phyloP scores from a whole-genome alignment of 2,797 vertebrate species.

The Falco naumanni region DNA sequence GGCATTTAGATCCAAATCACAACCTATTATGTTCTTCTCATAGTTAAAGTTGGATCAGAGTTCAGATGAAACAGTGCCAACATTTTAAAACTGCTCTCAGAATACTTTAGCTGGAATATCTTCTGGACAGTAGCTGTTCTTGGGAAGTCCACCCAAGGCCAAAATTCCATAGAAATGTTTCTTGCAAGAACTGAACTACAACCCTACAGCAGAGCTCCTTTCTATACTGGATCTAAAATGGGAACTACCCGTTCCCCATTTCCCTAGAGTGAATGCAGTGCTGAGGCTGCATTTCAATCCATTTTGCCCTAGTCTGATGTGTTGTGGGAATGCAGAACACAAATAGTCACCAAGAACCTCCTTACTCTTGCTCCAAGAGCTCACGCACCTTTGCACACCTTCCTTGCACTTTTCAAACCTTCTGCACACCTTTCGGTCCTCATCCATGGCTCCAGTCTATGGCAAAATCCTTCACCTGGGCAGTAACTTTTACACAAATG shows the following conservation, averaged over 20 bases:
- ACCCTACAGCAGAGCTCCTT: neutral
- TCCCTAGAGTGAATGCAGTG: neutral
- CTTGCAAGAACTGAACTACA: neutral
- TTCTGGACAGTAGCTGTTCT: slow-evolving; percentile 19
- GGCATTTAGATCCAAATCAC: neutral
- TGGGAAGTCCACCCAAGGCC: neutral
- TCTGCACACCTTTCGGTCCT: neutral
- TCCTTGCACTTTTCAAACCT: neutral
- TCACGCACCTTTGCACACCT: neutral
- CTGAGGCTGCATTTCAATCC: neutral
- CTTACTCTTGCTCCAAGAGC: neutral
- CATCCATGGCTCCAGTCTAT: neutral
- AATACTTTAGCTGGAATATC: slow-evolving; percentile 19
- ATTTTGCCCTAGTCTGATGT: neutral
- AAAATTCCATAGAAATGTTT: slow-evolving; percentile 26
- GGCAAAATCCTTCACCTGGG: neutral
- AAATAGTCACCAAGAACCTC: neutral
- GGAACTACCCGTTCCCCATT: neutral
- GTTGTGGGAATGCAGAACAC: neutral
- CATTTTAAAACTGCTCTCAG: neutral
- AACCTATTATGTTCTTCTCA: neutral
- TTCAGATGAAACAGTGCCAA: neutral
- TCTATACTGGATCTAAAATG: neutral
- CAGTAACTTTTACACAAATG: neutral
- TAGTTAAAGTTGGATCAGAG: neutral